phyloP scores from a whole-genome alignment of 2,888 invertebrate genomes.

The Phania funesta region DNA sequence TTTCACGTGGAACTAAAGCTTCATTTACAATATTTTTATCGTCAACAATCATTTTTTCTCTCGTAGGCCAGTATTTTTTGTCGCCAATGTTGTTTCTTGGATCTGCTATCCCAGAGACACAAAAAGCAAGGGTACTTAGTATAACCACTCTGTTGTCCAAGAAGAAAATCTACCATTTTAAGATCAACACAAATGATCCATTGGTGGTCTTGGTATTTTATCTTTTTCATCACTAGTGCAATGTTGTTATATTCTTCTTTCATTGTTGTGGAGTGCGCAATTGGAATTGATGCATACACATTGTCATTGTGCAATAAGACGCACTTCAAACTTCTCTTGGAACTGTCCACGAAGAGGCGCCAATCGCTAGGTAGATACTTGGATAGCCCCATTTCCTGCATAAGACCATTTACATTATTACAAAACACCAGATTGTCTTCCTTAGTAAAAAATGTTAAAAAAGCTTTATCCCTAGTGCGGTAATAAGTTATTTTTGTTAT shows the following conservation, averaged over 20 bases:
- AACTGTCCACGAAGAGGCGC: not conserved
- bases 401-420: not conserved
- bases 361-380: not conserved
- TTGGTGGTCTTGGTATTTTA: constrained; percentile 17
- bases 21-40: not conserved
- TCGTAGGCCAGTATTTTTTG: constrained; percentile 5
- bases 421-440: not conserved
- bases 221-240: constrained; percentile 16
- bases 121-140: no score
- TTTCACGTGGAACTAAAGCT: not conserved
- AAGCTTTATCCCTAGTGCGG: constrained; percentile 6
- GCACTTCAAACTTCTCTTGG: not conserved
- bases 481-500: constrained; percentile 23
- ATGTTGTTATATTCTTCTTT: constrained; percentile 33
- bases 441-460: not conserved
- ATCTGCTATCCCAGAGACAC: constrained; percentile 1
- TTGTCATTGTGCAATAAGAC: not conserved
- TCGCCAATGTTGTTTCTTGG: not conserved
- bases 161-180: constrained; percentile 4
- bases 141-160: not conserved
- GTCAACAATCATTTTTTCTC: not conserved
- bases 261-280: constrained; percentile 10
- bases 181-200: constrained; percentile 34
- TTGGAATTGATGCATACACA: not conserved
- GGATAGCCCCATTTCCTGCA: constrained; percentile 10